Conservation (phyloP, 2,113 vertebrate genomes). For the Hyaena hyaena region DNA sequence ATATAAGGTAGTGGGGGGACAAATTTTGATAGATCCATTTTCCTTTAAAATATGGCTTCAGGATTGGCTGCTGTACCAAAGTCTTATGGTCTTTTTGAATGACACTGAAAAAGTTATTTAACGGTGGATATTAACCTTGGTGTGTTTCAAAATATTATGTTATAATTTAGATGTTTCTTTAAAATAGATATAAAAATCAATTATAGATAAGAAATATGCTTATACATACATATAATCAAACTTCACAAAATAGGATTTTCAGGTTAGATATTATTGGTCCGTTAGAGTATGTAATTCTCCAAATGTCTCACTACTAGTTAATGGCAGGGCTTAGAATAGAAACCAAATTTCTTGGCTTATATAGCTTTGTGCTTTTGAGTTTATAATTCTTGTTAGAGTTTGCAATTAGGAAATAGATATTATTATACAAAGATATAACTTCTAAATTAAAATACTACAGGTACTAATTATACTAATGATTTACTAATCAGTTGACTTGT, state of each 20-base stretch:
- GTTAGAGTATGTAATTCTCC: neutral
- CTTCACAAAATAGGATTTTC: neutral
- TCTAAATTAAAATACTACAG: neutral
- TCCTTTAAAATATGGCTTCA: neutral
- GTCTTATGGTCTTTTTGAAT: neutral
- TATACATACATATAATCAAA: neutral
- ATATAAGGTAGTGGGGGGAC: neutral
- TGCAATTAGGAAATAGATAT: neutral
- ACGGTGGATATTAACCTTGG: neutral
- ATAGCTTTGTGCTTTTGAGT: neutral
- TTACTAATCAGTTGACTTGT: neutral
- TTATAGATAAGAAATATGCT: neutral
- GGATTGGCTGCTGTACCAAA: neutral
- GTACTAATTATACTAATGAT: neutral
- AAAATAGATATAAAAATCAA: neutral
- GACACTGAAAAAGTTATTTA: neutral
- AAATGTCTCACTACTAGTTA: neutral
- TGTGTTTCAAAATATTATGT: neutral
- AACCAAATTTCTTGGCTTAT: neutral
- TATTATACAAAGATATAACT: neutral
- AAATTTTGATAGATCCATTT: constrained; percentile 25
- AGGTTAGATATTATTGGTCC: neutral
- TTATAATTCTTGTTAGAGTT: neutral
- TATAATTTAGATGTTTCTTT: neutral
- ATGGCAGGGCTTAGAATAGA: neutral